Conservation (phyloP, 2,888 invertebrate genomes). For the Formica aserva region DNA sequence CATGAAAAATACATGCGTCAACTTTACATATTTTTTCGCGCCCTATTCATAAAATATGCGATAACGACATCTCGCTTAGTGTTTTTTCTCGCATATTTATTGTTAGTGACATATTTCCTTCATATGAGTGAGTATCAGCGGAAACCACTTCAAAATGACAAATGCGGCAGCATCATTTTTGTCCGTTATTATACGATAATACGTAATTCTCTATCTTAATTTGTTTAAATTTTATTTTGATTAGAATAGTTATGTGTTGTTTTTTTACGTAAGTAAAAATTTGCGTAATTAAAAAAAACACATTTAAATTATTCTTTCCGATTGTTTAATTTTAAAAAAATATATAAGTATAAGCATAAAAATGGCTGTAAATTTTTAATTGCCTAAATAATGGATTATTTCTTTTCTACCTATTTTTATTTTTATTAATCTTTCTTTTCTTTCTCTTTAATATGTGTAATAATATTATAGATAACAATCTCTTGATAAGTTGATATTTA, state of each 20-base stretch:
- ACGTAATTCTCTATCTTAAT: not conserved
- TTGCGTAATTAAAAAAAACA: not conserved
- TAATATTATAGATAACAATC: not conserved
- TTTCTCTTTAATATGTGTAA: not conserved
- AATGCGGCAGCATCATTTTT: not conserved
- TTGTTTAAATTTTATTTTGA: not conserved
- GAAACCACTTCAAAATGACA: slow-evolving; percentile 15
- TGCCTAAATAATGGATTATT: not conserved
- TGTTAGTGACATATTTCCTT: slow-evolving; percentile 35
- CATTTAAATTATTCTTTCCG: not conserved
- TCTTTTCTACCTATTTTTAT: not conserved
- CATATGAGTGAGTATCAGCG: slow-evolving; percentile 21
- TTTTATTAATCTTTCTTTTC: not conserved
- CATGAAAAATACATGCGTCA: slow-evolving; percentile 32
- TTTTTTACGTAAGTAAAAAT: not conserved
- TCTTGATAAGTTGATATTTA: not conserved
- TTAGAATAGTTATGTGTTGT: not conserved
- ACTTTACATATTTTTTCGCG: slow-evolving; percentile 46
- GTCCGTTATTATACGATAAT: not conserved
- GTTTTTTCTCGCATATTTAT: slow-evolving; percentile 40
- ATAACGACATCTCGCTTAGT: slow-evolving; percentile 41
- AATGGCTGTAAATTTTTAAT: not conserved
- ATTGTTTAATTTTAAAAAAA: not conserved
- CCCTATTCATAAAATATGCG: slow-evolving; percentile 37
- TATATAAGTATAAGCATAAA: not conserved